Conservation (phyloP, 1,140 invertebrate genomes). For the Drosophila sproati region DNA sequence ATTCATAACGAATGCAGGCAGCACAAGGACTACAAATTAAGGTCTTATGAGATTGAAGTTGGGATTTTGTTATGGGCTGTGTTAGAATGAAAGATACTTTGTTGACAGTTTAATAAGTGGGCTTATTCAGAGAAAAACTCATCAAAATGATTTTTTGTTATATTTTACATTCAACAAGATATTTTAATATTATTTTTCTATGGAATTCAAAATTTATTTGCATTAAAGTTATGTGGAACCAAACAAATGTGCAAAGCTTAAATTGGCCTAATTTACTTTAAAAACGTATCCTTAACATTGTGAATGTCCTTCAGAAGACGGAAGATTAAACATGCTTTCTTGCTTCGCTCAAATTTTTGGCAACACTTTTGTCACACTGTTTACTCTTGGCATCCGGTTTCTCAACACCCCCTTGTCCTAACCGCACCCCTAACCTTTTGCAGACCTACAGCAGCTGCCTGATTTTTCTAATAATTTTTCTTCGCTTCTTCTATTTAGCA, state of each 20-base stretch:
- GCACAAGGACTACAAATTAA: slow-evolving; percentile 11
- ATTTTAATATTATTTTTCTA: too few relatives aligned
- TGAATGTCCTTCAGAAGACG: slow-evolving; percentile 15
- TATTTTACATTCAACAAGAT: too few relatives aligned
- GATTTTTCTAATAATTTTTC: slow-evolving; percentile 47
- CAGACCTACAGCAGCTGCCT: slow-evolving; percentile 15
- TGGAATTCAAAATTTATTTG: too few relatives aligned
- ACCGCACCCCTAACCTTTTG: background rate
- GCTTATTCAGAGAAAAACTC: too few relatives aligned
- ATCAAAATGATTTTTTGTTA: too few relatives aligned
- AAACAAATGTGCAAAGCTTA: too few relatives aligned
- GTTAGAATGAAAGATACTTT: background rate
- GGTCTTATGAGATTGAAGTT: slow-evolving; percentile 7
- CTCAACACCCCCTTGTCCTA: background rate
- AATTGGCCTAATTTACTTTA: background rate
- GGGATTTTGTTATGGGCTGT: background rate
- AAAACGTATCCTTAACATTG: background rate
- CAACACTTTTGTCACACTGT: slow-evolving; percentile 35
- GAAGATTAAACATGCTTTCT: slow-evolving; percentile 38
- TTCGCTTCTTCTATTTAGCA: slow-evolving; percentile 64
- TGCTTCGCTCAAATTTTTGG: slow-evolving; percentile 20
- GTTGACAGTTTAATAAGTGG: background rate
- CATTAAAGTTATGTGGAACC: too few relatives aligned
- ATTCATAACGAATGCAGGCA: slow-evolving; percentile 47
- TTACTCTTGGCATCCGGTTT: slow-evolving; percentile 28